phyloP scores from a whole-genome alignment of 2,888 invertebrate species.

The Lamellibrachia columna region DNA sequence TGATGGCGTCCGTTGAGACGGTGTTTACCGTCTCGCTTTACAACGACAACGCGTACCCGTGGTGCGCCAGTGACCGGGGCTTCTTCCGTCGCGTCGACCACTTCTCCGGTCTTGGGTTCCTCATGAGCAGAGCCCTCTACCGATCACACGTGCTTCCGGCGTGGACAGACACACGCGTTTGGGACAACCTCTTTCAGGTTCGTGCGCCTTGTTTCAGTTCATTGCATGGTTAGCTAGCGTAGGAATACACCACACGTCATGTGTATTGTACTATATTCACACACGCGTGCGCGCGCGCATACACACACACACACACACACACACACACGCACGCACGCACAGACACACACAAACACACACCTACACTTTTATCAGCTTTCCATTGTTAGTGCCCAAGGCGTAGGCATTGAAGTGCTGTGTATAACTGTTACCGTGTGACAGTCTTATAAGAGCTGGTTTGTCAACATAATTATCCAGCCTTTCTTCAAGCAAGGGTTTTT shows the following conservation, averaged over 20 bases:
- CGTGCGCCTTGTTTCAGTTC: neutral
- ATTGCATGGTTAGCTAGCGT: neutral
- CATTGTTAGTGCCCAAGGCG: too few relatives aligned
- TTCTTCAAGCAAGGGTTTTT: too few relatives aligned
- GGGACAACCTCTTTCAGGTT: conserved; percentile 16
- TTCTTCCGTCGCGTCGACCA: conserved; percentile 17
- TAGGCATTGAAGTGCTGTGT: too few relatives aligned
- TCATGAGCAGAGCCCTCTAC: conserved; percentile 5
- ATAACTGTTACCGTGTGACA: too few relatives aligned
- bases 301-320: too few relatives aligned
- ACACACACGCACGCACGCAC: too few relatives aligned
- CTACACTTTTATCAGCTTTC: too few relatives aligned
- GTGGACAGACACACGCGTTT: neutral
- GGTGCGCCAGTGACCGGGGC: neutral
- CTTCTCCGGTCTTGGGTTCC: conserved; percentile 18
- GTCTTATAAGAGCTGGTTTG: too few relatives aligned
- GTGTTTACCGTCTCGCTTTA: conserved; percentile 21
- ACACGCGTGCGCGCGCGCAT: too few relatives aligned
- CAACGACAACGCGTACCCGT: conserved; percentile 24
- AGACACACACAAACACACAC: too few relatives aligned
- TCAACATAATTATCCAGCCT: too few relatives aligned
- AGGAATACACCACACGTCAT: neutral
- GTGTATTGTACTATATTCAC: neutral
- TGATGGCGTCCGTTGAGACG: neutral
- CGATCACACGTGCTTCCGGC: neutral